Conservation (phyloP, 2,797 vertebrate genomes). For the Garrulus glandarius region DNA sequence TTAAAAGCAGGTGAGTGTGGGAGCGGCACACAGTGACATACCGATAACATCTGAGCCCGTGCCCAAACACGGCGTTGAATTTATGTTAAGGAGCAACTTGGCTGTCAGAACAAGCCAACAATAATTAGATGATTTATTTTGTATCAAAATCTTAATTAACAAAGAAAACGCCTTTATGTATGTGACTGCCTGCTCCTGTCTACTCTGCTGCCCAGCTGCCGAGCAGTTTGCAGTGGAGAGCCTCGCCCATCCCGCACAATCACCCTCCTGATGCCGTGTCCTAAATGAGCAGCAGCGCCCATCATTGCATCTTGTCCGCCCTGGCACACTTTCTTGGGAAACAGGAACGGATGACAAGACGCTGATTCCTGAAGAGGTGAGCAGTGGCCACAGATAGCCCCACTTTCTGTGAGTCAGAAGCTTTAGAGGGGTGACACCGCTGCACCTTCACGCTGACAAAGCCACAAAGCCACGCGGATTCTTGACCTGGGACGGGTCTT, state of each 20-base stretch:
- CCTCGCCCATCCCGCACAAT: accelerated
- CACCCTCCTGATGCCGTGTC: background rate
- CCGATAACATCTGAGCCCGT: background rate
- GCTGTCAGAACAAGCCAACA: background rate
- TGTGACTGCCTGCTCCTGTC: background rate
- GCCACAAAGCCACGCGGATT: background rate
- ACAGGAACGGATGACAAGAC: background rate
- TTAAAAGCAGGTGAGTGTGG: background rate
- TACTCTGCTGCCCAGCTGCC: background rate
- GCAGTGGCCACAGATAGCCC: background rate
- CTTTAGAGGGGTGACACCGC: accelerated
- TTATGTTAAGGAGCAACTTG: background rate
- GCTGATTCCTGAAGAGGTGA: accelerated
- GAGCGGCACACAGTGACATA: accelerated
- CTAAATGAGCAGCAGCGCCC: background rate
- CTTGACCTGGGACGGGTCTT: background rate
- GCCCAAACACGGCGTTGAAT: background rate
- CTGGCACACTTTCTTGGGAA: background rate
- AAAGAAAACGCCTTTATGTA: accelerated
- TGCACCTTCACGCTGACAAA: background rate
- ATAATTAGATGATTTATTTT: background rate
- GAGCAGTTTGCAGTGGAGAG: background rate
- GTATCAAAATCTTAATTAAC: background rate
- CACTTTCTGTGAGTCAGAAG: background rate
- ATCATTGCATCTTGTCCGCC: background rate